A percentile compares a stretch with the other conserved stretches of the same genome.
phyloP scores from a whole-genome alignment of 2,113 vertebrate species.

The Dolichallabes microphthalmus region DNA sequence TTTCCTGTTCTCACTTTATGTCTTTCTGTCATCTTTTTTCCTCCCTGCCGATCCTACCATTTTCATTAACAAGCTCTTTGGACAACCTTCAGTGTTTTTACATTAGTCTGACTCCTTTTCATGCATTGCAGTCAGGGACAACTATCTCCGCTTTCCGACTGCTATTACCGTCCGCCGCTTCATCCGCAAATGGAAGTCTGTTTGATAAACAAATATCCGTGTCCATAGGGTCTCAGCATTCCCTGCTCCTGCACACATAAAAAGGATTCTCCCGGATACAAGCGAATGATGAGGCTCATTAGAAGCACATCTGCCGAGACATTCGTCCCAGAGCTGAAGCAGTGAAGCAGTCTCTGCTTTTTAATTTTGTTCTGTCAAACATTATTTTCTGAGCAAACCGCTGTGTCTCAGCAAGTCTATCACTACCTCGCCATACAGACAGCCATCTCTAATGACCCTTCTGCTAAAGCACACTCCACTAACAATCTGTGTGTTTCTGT shows the following conservation, averaged over 20 bases:
- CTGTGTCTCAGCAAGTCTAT: slow-evolving; percentile 1
- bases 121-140: background rate
- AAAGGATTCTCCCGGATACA: slow-evolving; percentile 11
- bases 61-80: background rate
- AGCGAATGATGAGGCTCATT: slow-evolving; percentile 23
- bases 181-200: background rate
- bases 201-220: slow-evolving; percentile 18
- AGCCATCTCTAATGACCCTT: background rate
- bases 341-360: background rate
- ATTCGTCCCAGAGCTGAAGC: background rate
- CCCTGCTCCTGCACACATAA: slow-evolving; percentile 1
- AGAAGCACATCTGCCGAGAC: slow-evolving; percentile 16
- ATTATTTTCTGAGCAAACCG: background rate
- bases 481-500: background rate
- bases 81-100: slow-evolving; percentile 1
- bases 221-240: slow-evolving; percentile 8
- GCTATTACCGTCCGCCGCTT: slow-evolving; percentile 1
- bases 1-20: background rate
- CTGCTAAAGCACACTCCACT: slow-evolving; percentile 1
- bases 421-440: background rate
- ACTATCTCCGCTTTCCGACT: background rate
- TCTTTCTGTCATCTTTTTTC: background rate
- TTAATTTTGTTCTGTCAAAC: slow-evolving; percentile 8
- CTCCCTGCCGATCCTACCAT: background rate
- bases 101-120: background rate